A percentile compares a stretch with the other conserved stretches of the same genome.
phyloP scores from a whole-genome alignment of 2,797 vertebrate species.

The Squalus acanthias region DNA sequence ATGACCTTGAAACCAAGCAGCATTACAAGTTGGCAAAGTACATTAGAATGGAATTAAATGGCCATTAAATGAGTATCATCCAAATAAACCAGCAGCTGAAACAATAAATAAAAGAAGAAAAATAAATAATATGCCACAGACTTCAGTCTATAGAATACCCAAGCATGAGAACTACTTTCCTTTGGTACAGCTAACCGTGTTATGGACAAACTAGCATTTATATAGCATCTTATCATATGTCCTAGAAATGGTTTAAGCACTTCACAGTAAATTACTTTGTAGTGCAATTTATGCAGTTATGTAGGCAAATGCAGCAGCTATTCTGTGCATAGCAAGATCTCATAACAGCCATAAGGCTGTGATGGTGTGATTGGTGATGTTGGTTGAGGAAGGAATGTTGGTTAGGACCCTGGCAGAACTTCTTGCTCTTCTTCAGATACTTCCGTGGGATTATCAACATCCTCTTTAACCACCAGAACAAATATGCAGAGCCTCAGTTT shows the following conservation, averaged over 20 bases:
- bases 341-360: neutral
- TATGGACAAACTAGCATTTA: neutral
- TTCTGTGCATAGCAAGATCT: neutral
- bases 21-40: too few species aligned
- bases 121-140: neutral
- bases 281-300: neutral
- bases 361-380: neutral
- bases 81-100: neutral
- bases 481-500: neutral
- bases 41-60: neutral
- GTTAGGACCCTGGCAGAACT: neutral
- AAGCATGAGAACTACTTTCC: neutral
- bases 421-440: neutral
- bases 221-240: neutral
- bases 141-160: neutral
- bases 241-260: neutral
- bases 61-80: neutral
- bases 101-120: neutral
- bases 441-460: neutral
- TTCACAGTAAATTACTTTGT: neutral
- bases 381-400: neutral
- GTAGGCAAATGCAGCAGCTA: neutral
- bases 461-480: neutral
- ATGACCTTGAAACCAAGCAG: neutral
- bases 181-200: neutral